Evolutionary conservation across 2,113 vertebrate genomes (phyloP), one percentile per base, ranked within the genome.

Genomic region (Cephalopholis sonnerati): DNA sequence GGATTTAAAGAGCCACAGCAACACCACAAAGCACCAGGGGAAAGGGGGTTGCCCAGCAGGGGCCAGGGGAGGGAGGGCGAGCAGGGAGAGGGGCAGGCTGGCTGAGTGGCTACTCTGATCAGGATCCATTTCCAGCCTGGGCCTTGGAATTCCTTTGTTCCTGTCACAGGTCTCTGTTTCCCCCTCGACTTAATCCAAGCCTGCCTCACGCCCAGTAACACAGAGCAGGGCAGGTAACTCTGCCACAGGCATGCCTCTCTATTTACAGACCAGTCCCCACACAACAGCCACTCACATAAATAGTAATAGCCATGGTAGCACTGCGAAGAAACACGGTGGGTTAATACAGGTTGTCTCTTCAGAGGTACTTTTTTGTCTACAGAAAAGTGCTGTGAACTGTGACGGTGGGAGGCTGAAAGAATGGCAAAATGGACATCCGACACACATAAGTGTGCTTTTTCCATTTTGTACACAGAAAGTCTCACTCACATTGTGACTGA

Each of bases 91-190:
- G 74, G 65, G 71, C 46, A 67, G 72, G 70, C 87, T 85, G 80
- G 71, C 87, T 88, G 79, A 89, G 88, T 82, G 76, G 88, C 87
- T 75, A 91, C 88, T 90, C 93, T 90, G 92, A 94, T 92, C 90
- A 73, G 91, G 92, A 93, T 94, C 90, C 93, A 93, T 94, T 95
- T 93, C 91, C 87, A 93, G 88, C 83, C 82, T 18, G 69, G 91
- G 88, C 89, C 86, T 78, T 93, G 92, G 93, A 95, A 95, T 95
- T 94, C 91, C 83, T 92, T 93, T 94, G 93, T 94, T 94, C 92
- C 90, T 88, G 88, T 91, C 84, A 89, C 90, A 93, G 95, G 93
- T 94, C 92, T 94, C 93, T 32, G 81, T 93, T 94, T 93, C 90
- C 88, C 84, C 81, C 83, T 82, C 9, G 81, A 85, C 90, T 84